Conservation (phyloP, 2,888 invertebrate species). For the Macaria notata region DNA sequence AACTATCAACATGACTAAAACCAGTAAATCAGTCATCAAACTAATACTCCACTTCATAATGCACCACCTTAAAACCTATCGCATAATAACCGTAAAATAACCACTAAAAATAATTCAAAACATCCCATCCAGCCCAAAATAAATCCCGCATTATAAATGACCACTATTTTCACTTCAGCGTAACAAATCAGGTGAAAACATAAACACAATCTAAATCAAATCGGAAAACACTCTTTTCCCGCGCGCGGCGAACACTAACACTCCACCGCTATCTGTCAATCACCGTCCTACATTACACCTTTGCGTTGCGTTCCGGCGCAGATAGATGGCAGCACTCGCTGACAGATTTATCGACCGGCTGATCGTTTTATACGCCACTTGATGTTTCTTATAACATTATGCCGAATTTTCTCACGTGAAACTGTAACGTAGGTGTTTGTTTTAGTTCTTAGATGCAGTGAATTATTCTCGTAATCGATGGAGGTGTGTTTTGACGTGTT, state of each 20-base stretch:
- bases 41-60: too few relatives aligned
- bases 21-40: too few relatives aligned
- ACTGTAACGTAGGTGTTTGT: slow-evolving; percentile 25
- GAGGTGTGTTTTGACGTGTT: slow-evolving; percentile 7
- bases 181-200: slow-evolving; percentile 40
- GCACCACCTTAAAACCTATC: background rate
- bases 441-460: slow-evolving; percentile 26
- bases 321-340: slow-evolving; percentile 75
- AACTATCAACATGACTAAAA: too few relatives aligned
- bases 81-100: slow-evolving; percentile 5
- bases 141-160: slow-evolving; percentile 23
- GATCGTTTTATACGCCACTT: slow-evolving; percentile 66
- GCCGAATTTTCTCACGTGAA: slow-evolving; percentile 30
- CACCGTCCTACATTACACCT: slow-evolving; percentile 69
- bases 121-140: slow-evolving; percentile 6
- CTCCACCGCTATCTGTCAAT: slow-evolving; percentile 72
- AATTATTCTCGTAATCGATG: slow-evolving; percentile 30
- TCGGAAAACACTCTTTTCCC: slow-evolving; percentile 45
- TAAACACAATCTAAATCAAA: slow-evolving; percentile 54
- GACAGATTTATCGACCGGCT: slow-evolving; percentile 62
- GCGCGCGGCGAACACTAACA: slow-evolving; percentile 46
- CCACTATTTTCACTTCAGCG: slow-evolving; percentile 24
- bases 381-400: slow-evolving; percentile 63
- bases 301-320: slow-evolving; percentile 54
- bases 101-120: slow-evolving; percentile 21